phyloP scores from a whole-genome alignment of 2,888 invertebrate genomes.

The Acleris emargana region DNA sequence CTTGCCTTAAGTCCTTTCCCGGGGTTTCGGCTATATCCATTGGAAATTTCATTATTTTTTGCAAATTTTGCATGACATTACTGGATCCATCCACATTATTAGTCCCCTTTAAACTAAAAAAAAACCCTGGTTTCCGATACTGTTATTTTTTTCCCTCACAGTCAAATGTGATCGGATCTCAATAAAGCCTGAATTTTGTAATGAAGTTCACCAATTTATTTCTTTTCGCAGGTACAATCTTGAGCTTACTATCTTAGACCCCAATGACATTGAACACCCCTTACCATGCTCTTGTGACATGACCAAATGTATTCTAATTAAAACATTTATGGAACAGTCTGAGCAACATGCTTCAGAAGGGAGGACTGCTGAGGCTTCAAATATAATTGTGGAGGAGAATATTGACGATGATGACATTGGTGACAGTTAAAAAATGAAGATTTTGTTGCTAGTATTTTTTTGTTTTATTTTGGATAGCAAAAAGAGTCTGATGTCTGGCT shows the following conservation, averaged over 20 bases:
- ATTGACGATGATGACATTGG: slow-evolving; percentile 50
- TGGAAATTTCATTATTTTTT: no score
- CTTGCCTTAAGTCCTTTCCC: no score
- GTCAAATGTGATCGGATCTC: no score
- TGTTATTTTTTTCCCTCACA: no score
- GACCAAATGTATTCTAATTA: slow-evolving; percentile 90
- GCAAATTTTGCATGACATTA: no score
- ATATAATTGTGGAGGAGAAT: slow-evolving; percentile 53
- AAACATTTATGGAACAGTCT: slow-evolving; percentile 83
- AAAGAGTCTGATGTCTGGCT: not conserved
- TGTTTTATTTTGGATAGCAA: slow-evolving; percentile 11
- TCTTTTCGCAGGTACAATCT: slow-evolving; percentile 84
- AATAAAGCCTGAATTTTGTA: not conserved
- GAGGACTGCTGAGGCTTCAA: slow-evolving; percentile 26
- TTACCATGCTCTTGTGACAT: slow-evolving; percentile 90
- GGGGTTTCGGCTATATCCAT: no score
- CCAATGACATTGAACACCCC: slow-evolving; percentile 88
- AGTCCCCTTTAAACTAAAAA: no score
- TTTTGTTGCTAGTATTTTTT: slow-evolving; percentile 34
- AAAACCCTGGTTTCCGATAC: no score
- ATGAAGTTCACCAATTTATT: not conserved
- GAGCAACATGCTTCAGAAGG: slow-evolving; percentile 47
- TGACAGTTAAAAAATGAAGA: slow-evolving; percentile 41
- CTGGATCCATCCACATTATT: no score
- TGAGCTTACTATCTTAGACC: slow-evolving; percentile 87